Conservation (phyloP, 2,888 invertebrate genomes). For the Theodoxus fluviatilis region DNA sequence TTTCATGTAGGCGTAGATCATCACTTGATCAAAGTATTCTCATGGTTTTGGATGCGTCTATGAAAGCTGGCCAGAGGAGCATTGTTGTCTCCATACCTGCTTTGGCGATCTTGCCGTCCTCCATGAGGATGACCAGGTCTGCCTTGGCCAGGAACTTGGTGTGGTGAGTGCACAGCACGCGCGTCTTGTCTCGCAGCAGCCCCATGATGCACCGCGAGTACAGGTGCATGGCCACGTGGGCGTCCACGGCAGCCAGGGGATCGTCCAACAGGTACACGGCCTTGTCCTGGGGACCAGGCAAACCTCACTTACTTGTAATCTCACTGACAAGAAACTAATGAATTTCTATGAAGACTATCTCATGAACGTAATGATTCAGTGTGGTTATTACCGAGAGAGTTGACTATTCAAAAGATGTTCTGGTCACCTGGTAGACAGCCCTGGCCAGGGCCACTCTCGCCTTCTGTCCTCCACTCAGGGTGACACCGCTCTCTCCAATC, state of each 20-base stretch:
- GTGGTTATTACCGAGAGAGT: too few relatives aligned
- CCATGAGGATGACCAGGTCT: conserved; percentile 75
- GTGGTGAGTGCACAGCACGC: conserved; percentile 87
- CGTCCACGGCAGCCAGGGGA: conserved; percentile 88
- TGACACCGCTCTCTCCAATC: conserved; percentile 79
- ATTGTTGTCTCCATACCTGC: too few relatives aligned
- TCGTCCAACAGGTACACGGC: conserved; percentile 91
- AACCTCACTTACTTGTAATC: too few relatives aligned
- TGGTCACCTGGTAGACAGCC: conserved; percentile 81
- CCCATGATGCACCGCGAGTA: conserved; percentile 85
- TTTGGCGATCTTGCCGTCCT: conserved; percentile 73
- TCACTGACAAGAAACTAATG: too few relatives aligned
- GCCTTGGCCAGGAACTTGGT: conserved; percentile 77
- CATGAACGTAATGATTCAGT: too few relatives aligned
- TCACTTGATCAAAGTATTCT: too few relatives aligned
- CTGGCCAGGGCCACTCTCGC: conserved; percentile 75
- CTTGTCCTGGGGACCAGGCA: conserved; percentile 67
- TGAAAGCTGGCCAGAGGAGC: too few relatives aligned
- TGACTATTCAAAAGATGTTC: too few relatives aligned
- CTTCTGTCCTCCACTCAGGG: conserved; percentile 93
- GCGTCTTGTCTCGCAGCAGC: conserved; percentile 79
- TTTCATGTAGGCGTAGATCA: too few relatives aligned
- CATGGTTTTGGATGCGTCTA: too few relatives aligned
- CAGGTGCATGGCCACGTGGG: conserved; percentile 84
- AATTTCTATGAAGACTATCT: too few relatives aligned